Evolutionary conservation across 2,113 vertebrate species (phyloP).

Genomic region (Pholis gunnellus): DNA sequence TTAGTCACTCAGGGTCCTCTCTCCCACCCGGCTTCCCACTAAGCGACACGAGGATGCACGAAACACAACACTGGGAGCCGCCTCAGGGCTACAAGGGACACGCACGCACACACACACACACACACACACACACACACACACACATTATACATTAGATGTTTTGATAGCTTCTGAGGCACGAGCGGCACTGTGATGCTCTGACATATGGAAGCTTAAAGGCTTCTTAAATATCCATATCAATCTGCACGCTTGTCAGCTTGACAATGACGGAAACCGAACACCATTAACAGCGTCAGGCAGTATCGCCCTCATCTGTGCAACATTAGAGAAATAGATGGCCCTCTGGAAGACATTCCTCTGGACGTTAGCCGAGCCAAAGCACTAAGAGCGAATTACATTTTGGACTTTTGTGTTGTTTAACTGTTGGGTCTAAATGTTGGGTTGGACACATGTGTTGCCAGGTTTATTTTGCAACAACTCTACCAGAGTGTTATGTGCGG

Average conservation of each 20-base stretch:
- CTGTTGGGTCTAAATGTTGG: neutral
- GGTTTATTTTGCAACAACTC: constrained; percentile 3
- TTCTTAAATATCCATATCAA: constrained; percentile 85
- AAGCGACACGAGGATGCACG: constrained; percentile 43
- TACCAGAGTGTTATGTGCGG: neutral
- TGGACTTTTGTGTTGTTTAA: constrained; percentile 12
- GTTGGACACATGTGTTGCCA: neutral
- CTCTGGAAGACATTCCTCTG: constrained; percentile 65
- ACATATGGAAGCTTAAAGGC: constrained; percentile 78
- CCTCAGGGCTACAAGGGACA: constrained; percentile 40
- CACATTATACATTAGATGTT: constrained; percentile 42
- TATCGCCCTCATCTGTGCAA: constrained; percentile 71
- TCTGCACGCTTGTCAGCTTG: constrained; percentile 79
- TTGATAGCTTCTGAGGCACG: constrained; percentile 57
- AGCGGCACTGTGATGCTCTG: constrained; percentile 63
- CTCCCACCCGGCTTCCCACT: constrained; percentile 23
- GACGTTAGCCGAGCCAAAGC: constrained; percentile 28
- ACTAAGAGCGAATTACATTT: neutral
- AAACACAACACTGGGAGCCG: constrained; percentile 67
- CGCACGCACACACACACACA: constrained; percentile 28
- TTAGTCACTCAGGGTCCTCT: constrained; percentile 48
- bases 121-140: constrained; percentile 9
- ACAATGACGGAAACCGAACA: constrained; percentile 82
- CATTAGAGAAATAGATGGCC: constrained; percentile 78
- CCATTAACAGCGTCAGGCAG: constrained; percentile 64